phyloP scores from a whole-genome alignment of 2,113 vertebrate genomes.

The Urocynchramus pylzowi region DNA sequence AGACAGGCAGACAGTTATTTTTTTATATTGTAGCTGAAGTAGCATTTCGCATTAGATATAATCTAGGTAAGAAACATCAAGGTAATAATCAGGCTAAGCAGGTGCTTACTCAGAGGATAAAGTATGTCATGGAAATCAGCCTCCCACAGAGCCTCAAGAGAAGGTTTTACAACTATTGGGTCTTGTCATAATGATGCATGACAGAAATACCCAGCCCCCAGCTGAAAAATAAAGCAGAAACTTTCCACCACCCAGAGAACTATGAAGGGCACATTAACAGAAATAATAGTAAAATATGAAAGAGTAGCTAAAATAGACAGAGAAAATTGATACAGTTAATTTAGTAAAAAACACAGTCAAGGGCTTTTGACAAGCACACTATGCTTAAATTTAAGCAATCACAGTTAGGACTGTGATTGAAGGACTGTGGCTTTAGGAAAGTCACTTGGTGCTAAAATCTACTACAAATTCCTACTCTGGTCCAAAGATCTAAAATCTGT shows the following conservation, averaged over 20 bases:
- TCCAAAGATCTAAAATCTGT: not conserved
- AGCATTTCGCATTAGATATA: not conserved
- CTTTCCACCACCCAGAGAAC: not conserved
- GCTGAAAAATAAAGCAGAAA: not conserved
- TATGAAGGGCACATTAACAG: not conserved
- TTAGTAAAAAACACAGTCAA: not conserved
- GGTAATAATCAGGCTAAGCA: not conserved
- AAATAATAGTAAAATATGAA: not conserved
- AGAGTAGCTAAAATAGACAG: not conserved
- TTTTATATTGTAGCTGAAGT: not conserved
- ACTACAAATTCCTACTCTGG: not conserved
- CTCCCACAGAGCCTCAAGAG: not conserved
- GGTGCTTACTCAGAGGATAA: not conserved
- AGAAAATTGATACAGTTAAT: not conserved
- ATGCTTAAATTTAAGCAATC: not conserved
- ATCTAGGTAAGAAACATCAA: not conserved
- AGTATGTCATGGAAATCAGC: not conserved
- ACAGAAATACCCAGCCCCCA: not conserved
- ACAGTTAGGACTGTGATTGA: not conserved
- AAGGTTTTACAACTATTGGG: not conserved
- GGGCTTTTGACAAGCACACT: not conserved
- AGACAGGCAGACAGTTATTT: not conserved
- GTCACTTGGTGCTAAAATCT: not conserved
- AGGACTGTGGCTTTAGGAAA: not conserved
- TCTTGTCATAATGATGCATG: not conserved